phyloP scores from a whole-genome alignment of 2,113 vertebrate genomes.

The Hippocampus barbouri region DNA sequence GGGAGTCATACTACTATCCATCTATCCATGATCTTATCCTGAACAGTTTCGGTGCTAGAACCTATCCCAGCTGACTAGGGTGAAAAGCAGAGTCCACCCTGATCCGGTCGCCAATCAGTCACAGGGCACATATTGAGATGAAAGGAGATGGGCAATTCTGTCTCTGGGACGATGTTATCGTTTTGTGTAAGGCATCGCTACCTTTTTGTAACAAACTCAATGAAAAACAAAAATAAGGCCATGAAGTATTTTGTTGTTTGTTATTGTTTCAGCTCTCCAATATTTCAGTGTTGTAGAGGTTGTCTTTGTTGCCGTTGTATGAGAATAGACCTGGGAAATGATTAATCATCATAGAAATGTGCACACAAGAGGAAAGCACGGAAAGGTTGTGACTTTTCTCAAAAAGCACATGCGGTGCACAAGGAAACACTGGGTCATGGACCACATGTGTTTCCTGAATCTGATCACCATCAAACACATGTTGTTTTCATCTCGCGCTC shows the following conservation, averaged over 20 bases:
- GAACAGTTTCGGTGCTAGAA: too few relatives aligned
- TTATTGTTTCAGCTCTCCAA: not conserved
- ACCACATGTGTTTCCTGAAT: slow-evolving; percentile 24
- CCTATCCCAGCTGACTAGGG: too few relatives aligned
- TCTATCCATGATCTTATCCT: too few relatives aligned
- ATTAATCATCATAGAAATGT: slow-evolving; percentile 3
- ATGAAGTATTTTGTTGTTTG: not conserved
- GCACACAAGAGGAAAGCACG: not conserved
- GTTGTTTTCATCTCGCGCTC: slow-evolving; percentile 2
- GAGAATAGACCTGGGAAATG: not conserved
- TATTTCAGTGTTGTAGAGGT: not conserved
- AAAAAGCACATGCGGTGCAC: not conserved
- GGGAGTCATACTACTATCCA: too few relatives aligned
- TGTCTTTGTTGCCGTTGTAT: not conserved
- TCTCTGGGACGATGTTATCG: too few relatives aligned
- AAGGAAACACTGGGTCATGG: slow-evolving; percentile 11
- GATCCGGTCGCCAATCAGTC: too few relatives aligned
- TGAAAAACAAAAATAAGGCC: too few relatives aligned
- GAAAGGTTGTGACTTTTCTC: slow-evolving; percentile 4
- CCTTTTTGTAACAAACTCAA: too few relatives aligned
- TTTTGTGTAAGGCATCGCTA: too few relatives aligned
- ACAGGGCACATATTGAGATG: too few relatives aligned
- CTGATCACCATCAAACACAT: not conserved
- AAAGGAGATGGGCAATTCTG: too few relatives aligned
- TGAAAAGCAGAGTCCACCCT: too few relatives aligned